Evolutionary conservation across 2,888 invertebrate species (phyloP).

Genomic region (Phyllotreta cruciferae): DNA sequence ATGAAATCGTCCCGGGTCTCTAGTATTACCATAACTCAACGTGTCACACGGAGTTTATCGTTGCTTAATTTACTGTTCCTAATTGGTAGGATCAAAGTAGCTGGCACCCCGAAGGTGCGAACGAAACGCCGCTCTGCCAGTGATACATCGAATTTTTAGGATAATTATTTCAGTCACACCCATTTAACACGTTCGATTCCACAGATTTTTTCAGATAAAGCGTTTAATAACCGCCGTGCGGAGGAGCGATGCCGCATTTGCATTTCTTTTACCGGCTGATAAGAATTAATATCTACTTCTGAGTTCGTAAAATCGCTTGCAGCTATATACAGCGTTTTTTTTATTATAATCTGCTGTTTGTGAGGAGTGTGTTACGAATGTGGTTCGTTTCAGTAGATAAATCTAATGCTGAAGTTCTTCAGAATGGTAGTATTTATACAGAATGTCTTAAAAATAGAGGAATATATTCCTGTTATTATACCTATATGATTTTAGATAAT

Average conservation of each 20-base stretch:
- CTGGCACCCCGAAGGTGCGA: conserved; percentile 57
- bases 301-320: conserved; percentile 12
- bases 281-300: conserved; percentile 26
- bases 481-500: no score
- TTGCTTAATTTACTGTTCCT: conserved; percentile 59
- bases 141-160: conserved; percentile 60
- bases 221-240: conserved; percentile 49
- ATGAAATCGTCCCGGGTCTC: conserved; percentile 25
- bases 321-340: neutral
- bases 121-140: conserved; percentile 49
- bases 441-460: no score
- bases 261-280: conserved; percentile 31
- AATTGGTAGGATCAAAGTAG: conserved; percentile 58
- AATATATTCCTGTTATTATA: no score
- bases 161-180: conserved; percentile 60
- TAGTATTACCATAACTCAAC: conserved; percentile 31
- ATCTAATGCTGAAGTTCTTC: no score
- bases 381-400: no score
- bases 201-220: conserved; percentile 46
- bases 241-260: conserved; percentile 39
- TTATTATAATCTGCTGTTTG: no score
- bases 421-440: no score
- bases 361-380: no score
- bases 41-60: conserved; percentile 53
- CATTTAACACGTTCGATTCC: conserved; percentile 57